Evolutionary conservation across 2,888 invertebrate species (phyloP), one percentile per base, ranked within the genome.

Genomic region (Lagria hirta): DNA sequence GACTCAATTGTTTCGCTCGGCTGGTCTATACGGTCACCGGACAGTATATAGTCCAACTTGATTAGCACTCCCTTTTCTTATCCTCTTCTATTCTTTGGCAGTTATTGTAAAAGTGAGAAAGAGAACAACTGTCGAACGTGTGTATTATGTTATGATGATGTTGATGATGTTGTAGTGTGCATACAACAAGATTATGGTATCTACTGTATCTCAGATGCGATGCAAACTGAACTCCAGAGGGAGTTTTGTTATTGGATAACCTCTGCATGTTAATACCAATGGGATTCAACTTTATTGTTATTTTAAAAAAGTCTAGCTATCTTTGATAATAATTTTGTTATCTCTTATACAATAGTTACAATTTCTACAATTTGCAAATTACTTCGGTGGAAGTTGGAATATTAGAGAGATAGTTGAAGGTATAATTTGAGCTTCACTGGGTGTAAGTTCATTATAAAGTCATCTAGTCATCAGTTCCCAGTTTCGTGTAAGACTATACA

Each of bases 1-100:
- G 70, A 72, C 69, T 70, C 69, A 65, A 73, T 73, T 72, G 70
- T 72, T 64, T 65, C 69, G 67, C 64, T 57, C 64, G 63, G 67
- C 64, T 65, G 66, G 60, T 43, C 63, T 48, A 52, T 58, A 62
- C 64, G 62, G 62, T 64, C 63, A 62, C 61, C 61, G 64, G 63
- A 61, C 49, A 45, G 35, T 37, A 23, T 44, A 27, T 37, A 36
- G 21, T 18, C 37, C 34, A 35, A 49, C 27, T 49, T 49, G 46
- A 49, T 49, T 49, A 49, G 42, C 29, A 43, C 17, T 12, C 16
- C n/a, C 17, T n/a, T 8, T 24, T 37, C 8, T 23, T 18, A 43
- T 41, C 43, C 30, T 33, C 13, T 45, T 30, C 16, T 16, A 12
- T 12, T 21, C 15, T 32, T 20, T 29, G 28, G 44, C 42, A 36